Base-by-base conservation (phyloP, 2,113 vertebrate species). In the Corynorhinus townsendii region DNA sequence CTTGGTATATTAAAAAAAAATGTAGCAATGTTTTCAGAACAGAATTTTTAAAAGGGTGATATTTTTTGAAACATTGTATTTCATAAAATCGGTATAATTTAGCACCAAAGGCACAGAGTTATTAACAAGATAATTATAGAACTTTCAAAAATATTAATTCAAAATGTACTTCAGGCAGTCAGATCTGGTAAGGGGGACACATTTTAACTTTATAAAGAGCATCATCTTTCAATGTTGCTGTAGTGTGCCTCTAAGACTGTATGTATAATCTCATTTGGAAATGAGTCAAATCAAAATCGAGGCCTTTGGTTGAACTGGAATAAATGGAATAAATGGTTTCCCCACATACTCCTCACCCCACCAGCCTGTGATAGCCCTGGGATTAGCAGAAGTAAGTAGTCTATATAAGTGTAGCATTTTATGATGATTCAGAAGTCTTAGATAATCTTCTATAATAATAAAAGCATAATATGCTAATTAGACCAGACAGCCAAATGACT, bases 31-130 rank as follows among this genome's bases (percentile, higher is more conserved):
- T 56, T 62, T 62, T 62, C 15, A 81, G 71, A 73, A 83, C 15
- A 94, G 81, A 95, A 94, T 88, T 89, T 85, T n/a, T 72, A 43
- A 73, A 91, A 76, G 86, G 71, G 33, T 38, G 33, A 38, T 73
- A 64, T 75, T 95, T 86, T 93, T 79, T 20, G 26, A 90, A 80
- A 77, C 33, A 38, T 20, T 66, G 43, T 52, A 85, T 73, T 93
- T 87, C 40, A 95, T 76, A 86, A 54, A 54, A 82, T 80, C 54
- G 64, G 26, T 91, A 76, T 72, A 81, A 79, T 72, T 86, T 64
- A 94, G n/a, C 24, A 81, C 35, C 45, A 71, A 96, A 94, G 26
- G 47, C 19, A 89, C 45, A 71, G 71, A 90, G 66, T 45, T 95
- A 88, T 72, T 94, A 33, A 68, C 22, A 93, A 81, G 62, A 69